Conservation (phyloP, 2,888 invertebrate species). For the Eupelmus urozonus region DNA sequence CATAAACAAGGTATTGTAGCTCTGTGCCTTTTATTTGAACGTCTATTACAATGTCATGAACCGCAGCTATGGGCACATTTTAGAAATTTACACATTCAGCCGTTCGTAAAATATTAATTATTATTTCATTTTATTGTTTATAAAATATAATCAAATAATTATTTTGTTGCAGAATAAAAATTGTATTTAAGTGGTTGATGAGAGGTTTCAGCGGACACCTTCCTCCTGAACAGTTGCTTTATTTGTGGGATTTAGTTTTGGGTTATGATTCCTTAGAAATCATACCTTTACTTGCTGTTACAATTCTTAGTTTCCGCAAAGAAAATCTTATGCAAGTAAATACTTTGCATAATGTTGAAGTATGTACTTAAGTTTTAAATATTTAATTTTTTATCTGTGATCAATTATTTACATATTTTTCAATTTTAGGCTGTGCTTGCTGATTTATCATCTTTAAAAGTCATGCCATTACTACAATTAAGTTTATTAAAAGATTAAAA, state of each 20-base stretch:
- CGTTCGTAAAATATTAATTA: conserved; percentile 82
- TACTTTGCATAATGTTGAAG: conserved; percentile 88
- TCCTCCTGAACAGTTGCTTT: conserved; percentile 93
- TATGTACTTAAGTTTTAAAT: too few species aligned
- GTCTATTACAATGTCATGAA: conserved; percentile 92
- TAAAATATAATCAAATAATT: conserved; percentile 7
- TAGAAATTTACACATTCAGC: conserved; percentile 90
- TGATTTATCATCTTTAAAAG: conserved; percentile 91
- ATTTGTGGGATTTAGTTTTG: conserved; percentile 94
- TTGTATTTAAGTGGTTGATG: conserved; percentile 98
- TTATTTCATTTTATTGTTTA: conserved; percentile 34
- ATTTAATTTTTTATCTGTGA: not conserved
- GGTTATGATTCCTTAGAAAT: conserved; percentile 96
- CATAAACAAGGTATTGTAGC: conserved; percentile 95
- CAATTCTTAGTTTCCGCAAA: conserved; percentile 90
- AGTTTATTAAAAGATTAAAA: conserved; percentile 84
- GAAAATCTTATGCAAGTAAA: conserved; percentile 88
- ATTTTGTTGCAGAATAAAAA: conserved; percentile 83
- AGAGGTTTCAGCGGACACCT: conserved; percentile 96
- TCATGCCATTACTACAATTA: conserved; percentile 90
- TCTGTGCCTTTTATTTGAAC: conserved; percentile 92
- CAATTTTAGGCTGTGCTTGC: conserved; percentile 85
- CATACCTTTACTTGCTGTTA: conserved; percentile 89
- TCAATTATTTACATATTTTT: not conserved
- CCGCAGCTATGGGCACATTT: conserved; percentile 95